phyloP scores from a whole-genome alignment of 2,113 vertebrate species.

The Epinephelus lanceolatus region DNA sequence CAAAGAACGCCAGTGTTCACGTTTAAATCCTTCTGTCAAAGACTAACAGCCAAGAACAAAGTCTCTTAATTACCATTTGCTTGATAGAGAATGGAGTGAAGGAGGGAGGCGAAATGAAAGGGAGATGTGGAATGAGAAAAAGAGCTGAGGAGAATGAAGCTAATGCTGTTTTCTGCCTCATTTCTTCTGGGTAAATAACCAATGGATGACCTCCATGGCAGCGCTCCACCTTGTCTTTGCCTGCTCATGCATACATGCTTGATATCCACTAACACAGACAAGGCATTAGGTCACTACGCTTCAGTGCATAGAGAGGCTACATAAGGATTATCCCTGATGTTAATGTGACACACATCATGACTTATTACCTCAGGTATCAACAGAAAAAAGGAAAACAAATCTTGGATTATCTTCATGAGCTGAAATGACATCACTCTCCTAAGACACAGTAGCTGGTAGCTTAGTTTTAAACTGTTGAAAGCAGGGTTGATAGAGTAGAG shows the following conservation, averaged over 20 bases:
- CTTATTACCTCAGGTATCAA: neutral
- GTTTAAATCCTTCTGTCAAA: conserved; percentile 66
- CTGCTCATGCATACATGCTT: conserved; percentile 52
- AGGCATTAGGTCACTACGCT: conserved; percentile 30
- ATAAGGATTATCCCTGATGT: conserved; percentile 1
- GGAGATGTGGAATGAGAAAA: conserved; percentile 33
- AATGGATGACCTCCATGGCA: conserved; percentile 57
- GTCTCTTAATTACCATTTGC: conserved; percentile 51
- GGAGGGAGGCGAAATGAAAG: conserved; percentile 7
- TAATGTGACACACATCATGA: conserved; percentile 14
- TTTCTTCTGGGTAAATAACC: conserved; percentile 77
- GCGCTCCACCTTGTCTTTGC: conserved; percentile 51
- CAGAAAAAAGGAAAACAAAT: neutral
- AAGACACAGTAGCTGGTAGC: neutral
- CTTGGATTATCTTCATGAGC: neutral
- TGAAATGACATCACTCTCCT: neutral
- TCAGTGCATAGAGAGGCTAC: conserved; percentile 30
- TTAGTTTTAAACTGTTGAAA: neutral
- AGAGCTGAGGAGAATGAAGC: conserved; percentile 49
- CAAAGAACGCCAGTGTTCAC: conserved; percentile 51
- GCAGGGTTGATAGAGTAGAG: neutral
- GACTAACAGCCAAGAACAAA: conserved; percentile 54
- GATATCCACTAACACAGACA: conserved; percentile 43
- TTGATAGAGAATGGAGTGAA: conserved; percentile 22
- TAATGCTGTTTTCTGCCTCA: conserved; percentile 68